These are phyloP conservation scores for Tachuris rubrigastra DNA, from an alignment of 2,113 vertebrate genomes.

Conservation along the genomic window DNA sequence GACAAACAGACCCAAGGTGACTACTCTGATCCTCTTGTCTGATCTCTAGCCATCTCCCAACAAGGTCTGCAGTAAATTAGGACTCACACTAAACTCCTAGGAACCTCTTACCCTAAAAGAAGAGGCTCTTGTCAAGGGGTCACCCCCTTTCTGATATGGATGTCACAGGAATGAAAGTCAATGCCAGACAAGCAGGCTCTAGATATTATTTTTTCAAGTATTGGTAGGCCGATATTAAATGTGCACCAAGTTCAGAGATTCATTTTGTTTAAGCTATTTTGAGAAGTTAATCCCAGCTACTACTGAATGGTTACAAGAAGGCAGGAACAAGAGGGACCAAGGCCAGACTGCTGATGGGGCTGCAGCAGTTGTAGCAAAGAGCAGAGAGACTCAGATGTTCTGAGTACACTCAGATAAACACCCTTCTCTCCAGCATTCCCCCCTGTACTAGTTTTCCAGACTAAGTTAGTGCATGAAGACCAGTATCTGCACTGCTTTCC, in stretches of 20 bases:
- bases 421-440: neutral
- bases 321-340: neutral
- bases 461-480: neutral
- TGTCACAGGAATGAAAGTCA: neutral
- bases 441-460: neutral
- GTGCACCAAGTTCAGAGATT: neutral
- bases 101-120: neutral
- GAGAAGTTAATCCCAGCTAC: neutral
- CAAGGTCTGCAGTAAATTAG: conserved; percentile 1
- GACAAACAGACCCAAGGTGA: neutral
- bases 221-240: neutral
- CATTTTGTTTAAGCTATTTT: neutral
- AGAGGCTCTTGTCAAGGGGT: neutral
- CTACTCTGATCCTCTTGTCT: neutral
- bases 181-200: neutral
- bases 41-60: neutral
- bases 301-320: neutral
- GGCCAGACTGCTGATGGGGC: neutral
- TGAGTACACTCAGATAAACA: neutral
- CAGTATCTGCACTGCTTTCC: neutral
- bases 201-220: neutral
- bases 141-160: neutral
- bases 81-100: neutral
- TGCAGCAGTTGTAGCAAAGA: neutral
- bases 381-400: neutral